A percentile compares a stretch with the other conserved stretches of the same genome.
These are phyloP conservation scores for Bombus cullumanus DNA, from an alignment of 1,140 invertebrate species.

Conservation along the genomic window DNA sequence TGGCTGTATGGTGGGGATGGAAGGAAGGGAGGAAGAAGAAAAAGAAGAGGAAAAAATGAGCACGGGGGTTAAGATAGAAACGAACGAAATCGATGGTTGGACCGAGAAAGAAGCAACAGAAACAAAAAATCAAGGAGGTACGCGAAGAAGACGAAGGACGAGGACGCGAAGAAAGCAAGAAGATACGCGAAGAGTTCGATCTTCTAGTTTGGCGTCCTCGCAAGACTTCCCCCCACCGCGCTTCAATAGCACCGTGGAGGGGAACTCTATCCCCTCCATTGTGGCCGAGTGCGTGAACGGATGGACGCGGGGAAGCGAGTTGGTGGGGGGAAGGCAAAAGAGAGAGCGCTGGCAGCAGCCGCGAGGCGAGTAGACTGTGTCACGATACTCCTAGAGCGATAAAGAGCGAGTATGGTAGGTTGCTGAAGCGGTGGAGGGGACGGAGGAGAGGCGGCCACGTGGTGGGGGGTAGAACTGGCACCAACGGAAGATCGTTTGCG, in stretches of 20 bases:
- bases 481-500: constrained; percentile 72
- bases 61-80: constrained; percentile 1
- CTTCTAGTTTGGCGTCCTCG: constrained; percentile 57
- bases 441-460: constrained; percentile 3
- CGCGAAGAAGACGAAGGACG: neutral
- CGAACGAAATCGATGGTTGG: constrained; percentile 11
- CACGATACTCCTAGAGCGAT: neutral
- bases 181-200: constrained; percentile 56
- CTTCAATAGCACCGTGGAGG: neutral
- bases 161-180: constrained; percentile 23
- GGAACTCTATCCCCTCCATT: constrained; percentile 22
- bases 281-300: neutral
- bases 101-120: neutral
- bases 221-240: constrained; percentile 55
- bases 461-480: constrained; percentile 67
- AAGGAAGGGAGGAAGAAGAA: neutral
- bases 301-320: constrained; percentile 12
- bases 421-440: neutral
- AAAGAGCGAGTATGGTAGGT: neutral
- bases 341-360: constrained; percentile 19
- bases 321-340: constrained; percentile 3
- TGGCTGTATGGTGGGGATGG: neutral
- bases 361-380: neutral
- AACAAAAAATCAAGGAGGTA: neutral
- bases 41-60: neutral